Conservation (phyloP, 1,140 invertebrate genomes). For the Sinonovacula constricta region DNA sequence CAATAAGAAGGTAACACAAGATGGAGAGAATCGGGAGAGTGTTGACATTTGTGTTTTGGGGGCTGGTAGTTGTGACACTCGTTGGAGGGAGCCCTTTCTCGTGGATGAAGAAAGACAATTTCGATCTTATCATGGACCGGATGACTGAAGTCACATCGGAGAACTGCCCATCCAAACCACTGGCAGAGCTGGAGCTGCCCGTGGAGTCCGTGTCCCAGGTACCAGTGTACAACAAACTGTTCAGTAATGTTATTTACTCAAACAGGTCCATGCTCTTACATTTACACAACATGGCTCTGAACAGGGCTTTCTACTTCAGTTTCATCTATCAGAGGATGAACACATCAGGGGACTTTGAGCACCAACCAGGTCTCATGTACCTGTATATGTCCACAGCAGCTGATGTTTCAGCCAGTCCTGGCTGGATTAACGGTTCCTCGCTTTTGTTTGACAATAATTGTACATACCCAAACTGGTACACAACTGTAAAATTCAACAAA, state of each 20-base stretch:
- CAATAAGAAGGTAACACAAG: slow-evolving; percentile 15
- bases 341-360: slow-evolving; percentile 81
- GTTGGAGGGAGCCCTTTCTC: slow-evolving; percentile 45
- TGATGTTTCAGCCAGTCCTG: slow-evolving; percentile 94
- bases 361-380: slow-evolving; percentile 99
- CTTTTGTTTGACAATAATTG: slow-evolving; percentile 97
- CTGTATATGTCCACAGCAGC: slow-evolving; percentile 97
- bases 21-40: slow-evolving; percentile 18
- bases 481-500: slow-evolving; percentile 95
- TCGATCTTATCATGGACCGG: slow-evolving; percentile 77
- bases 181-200: slow-evolving; percentile 88
- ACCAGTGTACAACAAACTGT: slow-evolving; percentile 96
- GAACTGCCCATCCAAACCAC: slow-evolving; percentile 92
- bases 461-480: slow-evolving; percentile 95
- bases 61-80: slow-evolving; percentile 28
- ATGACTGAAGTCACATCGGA: slow-evolving; percentile 88
- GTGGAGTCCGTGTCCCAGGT: slow-evolving; percentile 92
- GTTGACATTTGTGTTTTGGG: slow-evolving; percentile 27
- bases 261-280: slow-evolving; percentile 96
- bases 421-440: slow-evolving; percentile 92
- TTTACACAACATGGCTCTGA: slow-evolving; percentile 97
- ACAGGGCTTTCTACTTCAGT: slow-evolving; percentile 94
- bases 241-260: slow-evolving; percentile 90
- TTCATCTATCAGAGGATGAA: slow-evolving; percentile 88
- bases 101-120: slow-evolving; percentile 42